phyloP scores from a whole-genome alignment of 92 coral and sea anemone genomes.

The Desmophyllum pertusum region DNA sequence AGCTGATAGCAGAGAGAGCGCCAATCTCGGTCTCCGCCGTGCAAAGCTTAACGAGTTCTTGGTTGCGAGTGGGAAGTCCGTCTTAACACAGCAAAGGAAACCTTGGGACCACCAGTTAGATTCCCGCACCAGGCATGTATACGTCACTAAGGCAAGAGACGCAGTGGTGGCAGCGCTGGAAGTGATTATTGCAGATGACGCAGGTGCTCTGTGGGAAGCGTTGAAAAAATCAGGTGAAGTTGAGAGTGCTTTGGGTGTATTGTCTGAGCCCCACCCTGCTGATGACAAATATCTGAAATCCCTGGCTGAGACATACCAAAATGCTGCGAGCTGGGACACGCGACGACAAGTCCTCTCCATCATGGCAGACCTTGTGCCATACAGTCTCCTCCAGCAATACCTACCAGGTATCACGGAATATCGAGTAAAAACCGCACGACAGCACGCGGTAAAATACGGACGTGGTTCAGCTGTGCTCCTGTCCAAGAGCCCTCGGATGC shows the following conservation, averaged over 20 bases:
- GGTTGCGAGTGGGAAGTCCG: constrained; percentile 30
- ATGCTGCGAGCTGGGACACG: too few relatives aligned
- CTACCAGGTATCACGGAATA: constrained; percentile 54
- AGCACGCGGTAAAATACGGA: constrained; percentile 37
- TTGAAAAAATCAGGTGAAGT: too few relatives aligned
- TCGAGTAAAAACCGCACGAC: constrained; percentile 43
- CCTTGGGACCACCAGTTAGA: constrained; percentile 24
- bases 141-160: constrained; percentile 22
- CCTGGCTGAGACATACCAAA: too few relatives aligned
- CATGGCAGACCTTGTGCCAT: constrained; percentile 48
- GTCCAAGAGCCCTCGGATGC: too few relatives aligned
- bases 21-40: constrained; percentile 23
- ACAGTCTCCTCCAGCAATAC: constrained; percentile 16
- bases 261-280: too few relatives aligned
- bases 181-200: too few relatives aligned
- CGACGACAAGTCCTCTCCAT: constrained; percentile 38
- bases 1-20: constrained; percentile 13
- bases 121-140: neutral
- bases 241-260: too few relatives aligned
- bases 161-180: constrained; percentile 28
- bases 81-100: constrained; percentile 20
- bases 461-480: too few relatives aligned
- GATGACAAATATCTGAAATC: too few relatives aligned
- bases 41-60: constrained; percentile 29
- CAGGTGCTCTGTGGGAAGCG: too few relatives aligned